Evolutionary conservation across 2,113 vertebrate species (phyloP).

Genomic region (Xenopus tropicalis): DNA sequence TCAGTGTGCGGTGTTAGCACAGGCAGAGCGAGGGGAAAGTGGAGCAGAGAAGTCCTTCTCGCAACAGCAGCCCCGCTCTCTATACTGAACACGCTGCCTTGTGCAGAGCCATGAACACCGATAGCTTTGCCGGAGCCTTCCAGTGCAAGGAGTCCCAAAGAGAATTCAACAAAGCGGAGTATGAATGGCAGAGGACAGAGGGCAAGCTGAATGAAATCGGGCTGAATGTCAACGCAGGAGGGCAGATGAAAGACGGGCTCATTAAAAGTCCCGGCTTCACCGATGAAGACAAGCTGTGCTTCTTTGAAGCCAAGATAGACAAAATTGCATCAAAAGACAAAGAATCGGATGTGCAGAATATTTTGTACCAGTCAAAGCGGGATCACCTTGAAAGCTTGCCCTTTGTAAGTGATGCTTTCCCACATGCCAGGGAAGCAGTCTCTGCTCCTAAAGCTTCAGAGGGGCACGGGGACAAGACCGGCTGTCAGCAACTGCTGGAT

Average conservation of each 20-base stretch:
- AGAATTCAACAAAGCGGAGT: conserved; percentile 63
- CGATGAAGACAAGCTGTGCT: conserved; percentile 88
- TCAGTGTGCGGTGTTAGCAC: conserved; percentile 57
- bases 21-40: conserved; percentile 50
- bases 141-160: conserved; percentile 59
- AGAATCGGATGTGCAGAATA: conserved; percentile 57
- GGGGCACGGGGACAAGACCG: conserved; percentile 47
- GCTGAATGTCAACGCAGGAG: conserved; percentile 62
- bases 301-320: conserved; percentile 73
- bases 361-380: conserved; percentile 53
- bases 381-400: conserved; percentile 65
- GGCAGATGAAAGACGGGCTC: conserved; percentile 59
- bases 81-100: conserved; percentile 75
- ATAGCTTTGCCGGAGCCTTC: conserved; percentile 51
- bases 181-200: conserved; percentile 84
- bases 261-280: conserved; percentile 73
- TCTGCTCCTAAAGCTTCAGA: conserved; percentile 49
- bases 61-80: conserved; percentile 71
- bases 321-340: conserved; percentile 62
- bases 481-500: not conserved
- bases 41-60: conserved; percentile 68
- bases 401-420: conserved; percentile 53
- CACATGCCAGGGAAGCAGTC: conserved; percentile 42
- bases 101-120: conserved; percentile 63
- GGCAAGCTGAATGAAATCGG: conserved; percentile 71